phyloP scores from a whole-genome alignment of 2,113 vertebrate genomes.

The Spermophilus dauricus region DNA sequence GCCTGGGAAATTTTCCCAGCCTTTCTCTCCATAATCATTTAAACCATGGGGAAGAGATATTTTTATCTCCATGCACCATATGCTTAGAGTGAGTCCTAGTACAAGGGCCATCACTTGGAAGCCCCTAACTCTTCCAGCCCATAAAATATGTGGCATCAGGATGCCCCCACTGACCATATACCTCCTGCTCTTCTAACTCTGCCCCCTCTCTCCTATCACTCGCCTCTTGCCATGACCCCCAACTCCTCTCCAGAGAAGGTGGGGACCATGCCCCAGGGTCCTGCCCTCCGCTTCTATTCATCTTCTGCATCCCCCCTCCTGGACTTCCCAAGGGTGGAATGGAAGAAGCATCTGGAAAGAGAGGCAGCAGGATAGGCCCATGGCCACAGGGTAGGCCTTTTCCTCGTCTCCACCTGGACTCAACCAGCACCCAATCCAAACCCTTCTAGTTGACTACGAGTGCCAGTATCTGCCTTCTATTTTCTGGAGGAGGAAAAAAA shows the following conservation, averaged over 20 bases:
- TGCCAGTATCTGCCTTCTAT: not conserved
- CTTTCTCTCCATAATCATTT: not conserved
- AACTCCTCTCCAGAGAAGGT: not conserved
- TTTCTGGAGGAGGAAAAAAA: not conserved
- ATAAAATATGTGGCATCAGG: not conserved
- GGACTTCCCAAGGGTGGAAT: not conserved
- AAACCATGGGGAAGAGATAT: not conserved
- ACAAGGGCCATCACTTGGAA: not conserved
- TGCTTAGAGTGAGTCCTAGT: not conserved
- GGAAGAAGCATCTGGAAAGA: not conserved
- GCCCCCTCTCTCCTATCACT: not conserved
- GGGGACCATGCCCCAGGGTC: not conserved
- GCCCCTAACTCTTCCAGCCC: not conserved
- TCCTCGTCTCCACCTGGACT: not conserved
- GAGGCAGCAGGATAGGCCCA: not conserved
- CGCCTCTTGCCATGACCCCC: not conserved
- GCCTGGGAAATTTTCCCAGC: not conserved
- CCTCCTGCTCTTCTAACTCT: not conserved
- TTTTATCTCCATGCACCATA: not conserved
- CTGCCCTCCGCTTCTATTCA: not conserved
- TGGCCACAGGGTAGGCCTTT: not conserved
- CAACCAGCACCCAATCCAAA: not conserved
- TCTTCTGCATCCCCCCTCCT: not conserved
- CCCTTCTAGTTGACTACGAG: not conserved
- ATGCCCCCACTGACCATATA: not conserved